phyloP scores from a whole-genome alignment of 2,797 vertebrate genomes.

The Neosalanx taihuensis region DNA sequence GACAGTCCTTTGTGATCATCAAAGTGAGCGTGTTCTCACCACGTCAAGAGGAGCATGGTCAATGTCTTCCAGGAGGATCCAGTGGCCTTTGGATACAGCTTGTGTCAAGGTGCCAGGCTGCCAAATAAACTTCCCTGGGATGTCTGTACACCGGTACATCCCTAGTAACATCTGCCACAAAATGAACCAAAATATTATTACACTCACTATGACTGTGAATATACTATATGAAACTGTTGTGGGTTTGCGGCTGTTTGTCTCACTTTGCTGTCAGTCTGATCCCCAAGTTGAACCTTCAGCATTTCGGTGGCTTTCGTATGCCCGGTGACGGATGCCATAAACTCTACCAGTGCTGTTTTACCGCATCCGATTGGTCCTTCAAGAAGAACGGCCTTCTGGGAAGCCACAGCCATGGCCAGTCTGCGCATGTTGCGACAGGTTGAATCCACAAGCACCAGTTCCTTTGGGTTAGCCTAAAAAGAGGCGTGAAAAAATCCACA shows the following conservation, averaged over 20 bases:
- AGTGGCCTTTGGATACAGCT: slow-evolving; percentile 87
- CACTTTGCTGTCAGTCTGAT: slow-evolving; percentile 99
- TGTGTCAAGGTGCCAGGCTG: slow-evolving; percentile 92
- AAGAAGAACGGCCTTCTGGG: slow-evolving; percentile 86
- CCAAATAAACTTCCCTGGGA: slow-evolving; percentile 97
- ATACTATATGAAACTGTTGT: no score
- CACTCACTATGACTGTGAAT: neutral
- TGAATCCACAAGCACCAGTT: slow-evolving; percentile 87
- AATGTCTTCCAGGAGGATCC: slow-evolving; percentile 96
- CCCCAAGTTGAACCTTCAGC: slow-evolving; percentile 95
- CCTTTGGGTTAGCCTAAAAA: slow-evolving; percentile 51
- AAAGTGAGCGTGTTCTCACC: slow-evolving; percentile 64
- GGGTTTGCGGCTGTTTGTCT: slow-evolving; percentile 24
- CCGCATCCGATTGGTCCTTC: slow-evolving; percentile 96
- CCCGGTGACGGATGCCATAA: slow-evolving; percentile 86
- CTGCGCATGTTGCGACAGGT: slow-evolving; percentile 84
- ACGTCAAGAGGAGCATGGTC: slow-evolving; percentile 96
- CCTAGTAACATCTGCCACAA: slow-evolving; percentile 84
- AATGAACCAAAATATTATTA: neutral
- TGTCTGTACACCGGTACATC: slow-evolving; percentile 95
- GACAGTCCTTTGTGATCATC: neutral
- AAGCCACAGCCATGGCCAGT: slow-evolving; percentile 88
- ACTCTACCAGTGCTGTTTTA: slow-evolving; percentile 91
- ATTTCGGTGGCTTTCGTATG: slow-evolving; percentile 83
- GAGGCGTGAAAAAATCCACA: slow-evolving; percentile 4